Evolutionary conservation across 2,113 vertebrate species (phyloP).

Genomic region (Pedetes capensis): DNA sequence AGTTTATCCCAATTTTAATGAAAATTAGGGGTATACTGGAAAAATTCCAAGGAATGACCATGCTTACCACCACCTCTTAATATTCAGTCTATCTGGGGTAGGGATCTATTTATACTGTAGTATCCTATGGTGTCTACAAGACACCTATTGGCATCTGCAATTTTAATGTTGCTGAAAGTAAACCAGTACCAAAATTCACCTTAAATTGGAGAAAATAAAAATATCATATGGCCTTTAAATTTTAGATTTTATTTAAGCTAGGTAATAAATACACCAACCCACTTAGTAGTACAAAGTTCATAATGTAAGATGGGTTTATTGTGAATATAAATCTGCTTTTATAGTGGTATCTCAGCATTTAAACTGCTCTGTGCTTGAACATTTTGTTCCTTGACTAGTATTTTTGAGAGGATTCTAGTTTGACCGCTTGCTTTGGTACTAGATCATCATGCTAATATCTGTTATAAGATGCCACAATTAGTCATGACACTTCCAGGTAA

Average conservation of each 20-base stretch:
- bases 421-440: too few species aligned
- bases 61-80: background rate
- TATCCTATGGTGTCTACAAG: background rate
- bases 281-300: conserved; percentile 11
- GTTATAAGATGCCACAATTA: too few species aligned
- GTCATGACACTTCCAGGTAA: too few species aligned
- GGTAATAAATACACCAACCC: background rate
- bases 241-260: conserved; percentile 30
- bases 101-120: background rate
- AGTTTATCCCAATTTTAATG: conserved; percentile 15
- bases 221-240: background rate
- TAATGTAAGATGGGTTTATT: background rate
- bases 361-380: too few species aligned
- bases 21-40: conserved; percentile 13
- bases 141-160: background rate
- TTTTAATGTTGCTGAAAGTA: background rate
- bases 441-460: too few species aligned
- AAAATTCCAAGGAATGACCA: background rate
- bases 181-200: background rate
- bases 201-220: conserved; percentile 37
- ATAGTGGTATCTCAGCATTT: too few species aligned
- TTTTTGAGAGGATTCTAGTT: too few species aligned
- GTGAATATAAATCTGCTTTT: conserved; percentile 13
- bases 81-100: background rate
- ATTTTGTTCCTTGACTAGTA: too few species aligned